Base-by-base conservation (phyloP, 2,113 vertebrate species). In the Dasyornis broadbenti region DNA sequence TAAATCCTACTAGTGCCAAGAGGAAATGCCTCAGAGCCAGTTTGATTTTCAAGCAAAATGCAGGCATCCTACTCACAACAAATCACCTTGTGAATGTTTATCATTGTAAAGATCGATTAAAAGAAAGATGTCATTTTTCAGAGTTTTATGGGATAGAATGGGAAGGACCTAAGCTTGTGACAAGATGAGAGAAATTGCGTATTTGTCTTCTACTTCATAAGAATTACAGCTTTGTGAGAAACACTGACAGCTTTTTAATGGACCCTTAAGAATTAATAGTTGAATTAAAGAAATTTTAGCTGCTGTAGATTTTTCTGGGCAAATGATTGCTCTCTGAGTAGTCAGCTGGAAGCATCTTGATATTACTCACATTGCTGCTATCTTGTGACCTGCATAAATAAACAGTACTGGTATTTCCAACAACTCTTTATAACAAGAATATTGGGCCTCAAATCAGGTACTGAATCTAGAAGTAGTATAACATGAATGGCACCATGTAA, bases 1-100 rank as follows among this genome's bases (percentile, higher is more conserved):
- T 92, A 76, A 86, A 87, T 57, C 61, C 61, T 87, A 1, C 85
- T 84, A 72, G 18, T 89, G 40, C 23, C 35, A 83, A 68, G 53
- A 82, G 65, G 40, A 95, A 91, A 57, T 79, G 65, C 53, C n/a
- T 79, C 31, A 13, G 44, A 91, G 44, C n/a, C 65, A 42, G 1
- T 69, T 19, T 86, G 37, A 26, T 64, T 92, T 95, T 86, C 31
- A 86, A 0, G 78, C 44, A 89, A 92, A 89, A 76, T 79, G 21
- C 26, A 68, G 37, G 31, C 17, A 72, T 86, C 64, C 24, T 86
- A 45, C 59, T 89, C 0, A 1, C 39, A 89, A 40, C 40, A 82
- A 72, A 87, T 86, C 49, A 59, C 24, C 7, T 4, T 53, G 9
- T 60, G 57, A 64, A 52, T 63, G 17, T 63, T 94, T 77, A 75